Conservation (phyloP, 2,888 invertebrate genomes). For the Brachyptera risi region DNA sequence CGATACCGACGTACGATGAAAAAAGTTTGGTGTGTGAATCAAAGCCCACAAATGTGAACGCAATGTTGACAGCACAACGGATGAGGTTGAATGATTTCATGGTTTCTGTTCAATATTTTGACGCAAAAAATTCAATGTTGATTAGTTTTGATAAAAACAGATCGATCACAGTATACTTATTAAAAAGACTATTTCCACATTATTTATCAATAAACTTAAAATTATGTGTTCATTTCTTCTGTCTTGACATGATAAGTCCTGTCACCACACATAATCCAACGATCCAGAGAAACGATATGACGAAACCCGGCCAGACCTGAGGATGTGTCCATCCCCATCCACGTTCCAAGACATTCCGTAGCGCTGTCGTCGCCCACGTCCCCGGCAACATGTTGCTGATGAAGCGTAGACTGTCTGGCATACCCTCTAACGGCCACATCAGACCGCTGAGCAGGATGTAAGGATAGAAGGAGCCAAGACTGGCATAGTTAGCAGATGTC, state of each 20-base stretch:
- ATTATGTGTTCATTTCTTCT: slow-evolving; percentile 16
- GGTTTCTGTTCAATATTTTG: too few relatives aligned
- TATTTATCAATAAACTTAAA: not conserved
- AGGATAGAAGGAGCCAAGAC: slow-evolving; percentile 87
- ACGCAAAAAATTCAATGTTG: too few relatives aligned
- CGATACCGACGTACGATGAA: too few relatives aligned
- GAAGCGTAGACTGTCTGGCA: slow-evolving; percentile 53
- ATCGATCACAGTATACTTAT: too few relatives aligned
- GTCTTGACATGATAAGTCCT: slow-evolving; percentile 6
- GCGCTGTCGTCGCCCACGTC: slow-evolving; percentile 71
- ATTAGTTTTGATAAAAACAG: too few relatives aligned
- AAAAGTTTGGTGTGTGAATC: too few relatives aligned
- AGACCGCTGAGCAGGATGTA: slow-evolving; percentile 77
- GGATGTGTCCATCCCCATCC: slow-evolving; percentile 65
- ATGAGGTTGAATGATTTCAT: too few relatives aligned
- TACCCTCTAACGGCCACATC: slow-evolving; percentile 67
- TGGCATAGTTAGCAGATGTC: slow-evolving; percentile 75
- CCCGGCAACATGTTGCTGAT: slow-evolving; percentile 68
- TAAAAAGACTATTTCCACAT: too few relatives aligned
- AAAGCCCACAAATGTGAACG: too few relatives aligned
- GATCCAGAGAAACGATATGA: slow-evolving; percentile 64
- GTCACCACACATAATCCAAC: slow-evolving; percentile 33
- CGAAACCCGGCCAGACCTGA: slow-evolving; percentile 69
- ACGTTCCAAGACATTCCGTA: slow-evolving; percentile 71
- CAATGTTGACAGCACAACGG: too few relatives aligned